These are phyloP conservation scores for Eupsilia transversa DNA, from an alignment of 2,888 invertebrate species.

Conservation along the genomic window DNA sequence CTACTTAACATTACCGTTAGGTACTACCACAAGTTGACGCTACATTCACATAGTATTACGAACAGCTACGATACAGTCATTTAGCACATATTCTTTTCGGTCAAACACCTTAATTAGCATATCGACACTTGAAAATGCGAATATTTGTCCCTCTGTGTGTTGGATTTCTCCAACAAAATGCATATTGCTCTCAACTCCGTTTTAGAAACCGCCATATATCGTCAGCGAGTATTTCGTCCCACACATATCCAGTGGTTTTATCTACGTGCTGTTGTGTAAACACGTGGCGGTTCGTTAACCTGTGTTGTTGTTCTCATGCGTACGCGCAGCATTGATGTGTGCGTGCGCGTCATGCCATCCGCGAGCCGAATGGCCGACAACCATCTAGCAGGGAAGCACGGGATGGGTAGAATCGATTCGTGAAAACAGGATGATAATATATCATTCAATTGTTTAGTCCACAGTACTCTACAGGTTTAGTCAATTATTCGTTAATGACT, in stretches of 20 bases:
- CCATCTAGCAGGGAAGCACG: slow-evolving; percentile 39
- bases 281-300: slow-evolving; percentile 85
- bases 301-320: slow-evolving; percentile 71
- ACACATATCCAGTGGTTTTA: slow-evolving; percentile 64
- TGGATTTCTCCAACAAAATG: slow-evolving; percentile 13
- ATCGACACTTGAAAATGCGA: not conserved
- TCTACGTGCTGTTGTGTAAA: slow-evolving; percentile 76
- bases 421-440: slow-evolving; percentile 50
- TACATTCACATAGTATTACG: not conserved
- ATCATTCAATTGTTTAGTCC: slow-evolving; percentile 33
- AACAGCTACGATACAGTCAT: slow-evolving; percentile 7
- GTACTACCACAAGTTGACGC: slow-evolving; percentile 9
- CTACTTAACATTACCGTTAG: slow-evolving; percentile 38
- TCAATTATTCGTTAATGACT: slow-evolving; percentile 32
- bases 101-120: slow-evolving; percentile 25
- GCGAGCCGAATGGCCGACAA: slow-evolving; percentile 48
- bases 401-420: slow-evolving; percentile 49
- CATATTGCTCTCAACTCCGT: not conserved
- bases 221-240: slow-evolving; percentile 43
- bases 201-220: slow-evolving; percentile 19
- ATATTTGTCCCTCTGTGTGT: not conserved
- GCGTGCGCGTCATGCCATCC: slow-evolving; percentile 56
- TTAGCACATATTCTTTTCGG: slow-evolving; percentile 40
- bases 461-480: no score
- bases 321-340: slow-evolving; percentile 66